phyloP scores from a whole-genome alignment of 2,888 invertebrate species.

The Parnassius orleans region DNA sequence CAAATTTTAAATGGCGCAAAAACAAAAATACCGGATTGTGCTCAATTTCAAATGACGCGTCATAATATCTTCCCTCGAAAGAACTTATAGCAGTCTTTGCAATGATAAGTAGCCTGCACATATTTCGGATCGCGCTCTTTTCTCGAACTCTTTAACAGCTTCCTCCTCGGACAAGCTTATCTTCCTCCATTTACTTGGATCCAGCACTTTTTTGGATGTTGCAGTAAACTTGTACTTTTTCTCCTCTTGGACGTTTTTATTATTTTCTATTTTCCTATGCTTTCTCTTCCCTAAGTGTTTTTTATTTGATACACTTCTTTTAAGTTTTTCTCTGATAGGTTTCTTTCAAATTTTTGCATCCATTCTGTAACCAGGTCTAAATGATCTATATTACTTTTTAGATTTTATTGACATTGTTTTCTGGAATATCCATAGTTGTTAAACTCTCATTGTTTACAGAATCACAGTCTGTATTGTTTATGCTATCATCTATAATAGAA shows the following conservation, averaged over 20 bases:
- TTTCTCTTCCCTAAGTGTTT: conserved; percentile 6
- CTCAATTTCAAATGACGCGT: conserved; percentile 19
- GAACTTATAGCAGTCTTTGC: conserved; percentile 23
- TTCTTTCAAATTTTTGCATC: not conserved
- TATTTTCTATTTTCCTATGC: conserved; percentile 3
- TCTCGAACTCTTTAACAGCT: conserved; percentile 23
- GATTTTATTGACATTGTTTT: conserved; percentile 12
- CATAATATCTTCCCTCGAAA: conserved; percentile 26
- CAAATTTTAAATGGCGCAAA: too few species aligned
- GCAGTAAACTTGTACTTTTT: conserved; percentile 14
- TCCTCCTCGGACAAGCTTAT: conserved; percentile 23
- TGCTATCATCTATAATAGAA: too few species aligned
- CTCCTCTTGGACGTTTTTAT: not conserved
- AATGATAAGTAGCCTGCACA: conserved; percentile 19
- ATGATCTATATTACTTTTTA: conserved; percentile 1
- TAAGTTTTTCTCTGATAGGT: not conserved
- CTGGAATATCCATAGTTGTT: conserved; percentile 14
- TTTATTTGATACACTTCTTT: not conserved
- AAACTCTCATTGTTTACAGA: not conserved
- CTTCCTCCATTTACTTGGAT: conserved; percentile 22
- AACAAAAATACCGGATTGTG: conserved; percentile 13
- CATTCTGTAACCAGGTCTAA: not conserved
- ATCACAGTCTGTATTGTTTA: too few species aligned
- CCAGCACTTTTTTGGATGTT: conserved; percentile 13
- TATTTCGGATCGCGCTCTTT: conserved; percentile 23